Base-by-base conservation (phyloP, 2,888 invertebrate species). In the Acleris laterana region DNA sequence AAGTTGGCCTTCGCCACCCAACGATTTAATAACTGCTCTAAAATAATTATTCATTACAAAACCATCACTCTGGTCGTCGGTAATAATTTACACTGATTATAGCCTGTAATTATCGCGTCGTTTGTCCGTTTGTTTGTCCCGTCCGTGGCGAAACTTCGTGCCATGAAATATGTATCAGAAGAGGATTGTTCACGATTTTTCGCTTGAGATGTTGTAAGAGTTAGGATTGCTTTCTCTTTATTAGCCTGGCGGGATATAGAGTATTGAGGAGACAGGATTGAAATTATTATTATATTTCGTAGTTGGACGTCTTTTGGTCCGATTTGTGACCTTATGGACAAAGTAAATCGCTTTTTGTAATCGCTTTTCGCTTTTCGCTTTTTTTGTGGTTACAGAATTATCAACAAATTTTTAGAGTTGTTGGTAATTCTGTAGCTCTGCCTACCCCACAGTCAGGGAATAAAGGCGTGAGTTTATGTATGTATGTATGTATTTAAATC, bases 91-190 rank as follows among this genome's bases (percentile, higher is more conserved):
- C 20, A 20, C 49, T 42, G 55, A 50, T 63, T 17, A 52, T 52
- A 50, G 38, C 50, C 50, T 49, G 50, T 55, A 63, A 63, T 63
- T 63, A 63, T 63, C 50, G 20, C 63, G 57, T 63, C 50, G 28
- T 32, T 44, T 58, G 57, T 51, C 58, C 42, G 62, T 22, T 19
- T 58, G 44, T 63, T 57, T 57, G 25, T 46, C 20, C 25, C 20
- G 52, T 46, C 28, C 44, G 50, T 63, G 63, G 49, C 63, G 63
- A 57, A 63, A 63, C 44, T 44, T 63, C 63, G 63, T 63, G 63
- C 58, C 44, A 63, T 63, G 57, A 63, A 63, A 63, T 63, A 63
- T 63, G 63, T 63, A 63, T 63, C 63, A 58, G 57, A 38, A 20
- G 32, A 25, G 62, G 42, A 50, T 56, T 63, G 62, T 63, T 56